Evolutionary conservation across 2,797 vertebrate genomes (phyloP).

Genomic region (Moxostoma hubbsi): DNA sequence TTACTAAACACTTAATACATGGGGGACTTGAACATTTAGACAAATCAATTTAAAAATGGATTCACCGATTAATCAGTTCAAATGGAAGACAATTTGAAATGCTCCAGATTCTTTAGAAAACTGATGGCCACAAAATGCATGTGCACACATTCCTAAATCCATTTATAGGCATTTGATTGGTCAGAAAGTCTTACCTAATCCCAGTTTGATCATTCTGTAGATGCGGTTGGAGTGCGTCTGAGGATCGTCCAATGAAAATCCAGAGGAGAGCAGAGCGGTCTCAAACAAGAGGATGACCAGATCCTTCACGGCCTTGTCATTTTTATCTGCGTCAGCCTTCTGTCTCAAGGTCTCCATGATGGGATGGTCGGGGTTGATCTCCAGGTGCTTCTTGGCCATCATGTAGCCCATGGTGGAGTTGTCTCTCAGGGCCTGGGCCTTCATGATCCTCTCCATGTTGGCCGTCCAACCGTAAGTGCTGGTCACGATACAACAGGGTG

Average conservation of each 20-base stretch:
- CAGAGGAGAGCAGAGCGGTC: slow-evolving; percentile 92
- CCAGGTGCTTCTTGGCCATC: slow-evolving; percentile 97
- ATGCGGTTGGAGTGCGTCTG: slow-evolving; percentile 96
- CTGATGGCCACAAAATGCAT: too few species aligned
- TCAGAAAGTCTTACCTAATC: slow-evolving; percentile 80
- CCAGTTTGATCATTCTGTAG: slow-evolving; percentile 97
- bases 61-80: too few species aligned
- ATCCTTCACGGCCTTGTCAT: slow-evolving; percentile 95
- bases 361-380: slow-evolving; percentile 94
- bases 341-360: slow-evolving; percentile 89
- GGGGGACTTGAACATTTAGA: too few species aligned
- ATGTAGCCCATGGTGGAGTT: slow-evolving; percentile 98
- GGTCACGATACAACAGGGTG: slow-evolving; percentile 94
- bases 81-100: too few species aligned
- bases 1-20: too few species aligned
- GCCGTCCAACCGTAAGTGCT: slow-evolving; percentile 96
- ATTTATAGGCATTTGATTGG: background rate
- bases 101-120: too few species aligned
- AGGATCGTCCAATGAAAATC: slow-evolving; percentile 93
- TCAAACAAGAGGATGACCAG: slow-evolving; percentile 93
- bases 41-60: too few species aligned
- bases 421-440: slow-evolving; percentile 91
- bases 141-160: background rate
- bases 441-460: slow-evolving; percentile 98
- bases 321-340: slow-evolving; percentile 92